Base-by-base conservation (phyloP, 2,113 vertebrate genomes). In the Proteles cristata region DNA sequence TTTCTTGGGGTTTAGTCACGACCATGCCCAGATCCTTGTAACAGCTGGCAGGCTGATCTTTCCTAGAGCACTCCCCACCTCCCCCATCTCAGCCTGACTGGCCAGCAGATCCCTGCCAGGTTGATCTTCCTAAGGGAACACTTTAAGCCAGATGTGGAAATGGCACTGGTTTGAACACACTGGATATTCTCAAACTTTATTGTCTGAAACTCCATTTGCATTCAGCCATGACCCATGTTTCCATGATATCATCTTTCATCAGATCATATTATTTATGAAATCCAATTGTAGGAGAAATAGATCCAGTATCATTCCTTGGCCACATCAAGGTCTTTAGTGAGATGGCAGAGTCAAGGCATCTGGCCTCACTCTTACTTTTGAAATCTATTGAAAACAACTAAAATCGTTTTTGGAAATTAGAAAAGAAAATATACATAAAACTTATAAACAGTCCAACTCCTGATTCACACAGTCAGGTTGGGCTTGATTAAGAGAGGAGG, bases 191-290 rank as follows among this genome's bases (percentile, higher is more conserved):
- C 50, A 93, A 39, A 93, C 35, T 77, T 76, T 50, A 89, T 94
- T 93, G 53, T 88, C 65, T 96, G 45, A 97, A 88, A 94, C 31
- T 88, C 45, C 35, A 12, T 82, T 96, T 93, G 86, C 82, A 63
- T 91, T 91, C 35, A 89, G 68, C 77, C 55, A 84, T 74, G 25
- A 79, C 74, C 73, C 68, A 55, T 80, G 74, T 97, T 97, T 96
- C 85, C 81, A 66, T 94, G 81, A 96, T 19, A 19, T 93, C 92
- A 73, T 94, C 82, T 84, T 96, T 96, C 92, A 88, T 94, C 89
- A 94, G 68, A 73, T 93, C 65, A 88, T 17, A 71, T 66, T 96
- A 94, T 94, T 88, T 94, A 77, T 85, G 61, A 96, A 96, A 85
- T 88, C 71, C 53, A 91, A 82, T 94, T 96, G 96, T 88, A 58